Evolutionary conservation across 2,113 vertebrate genomes (phyloP), one percentile per base, ranked within the genome.

Genomic region (Phylloscopus whistleri): DNA sequence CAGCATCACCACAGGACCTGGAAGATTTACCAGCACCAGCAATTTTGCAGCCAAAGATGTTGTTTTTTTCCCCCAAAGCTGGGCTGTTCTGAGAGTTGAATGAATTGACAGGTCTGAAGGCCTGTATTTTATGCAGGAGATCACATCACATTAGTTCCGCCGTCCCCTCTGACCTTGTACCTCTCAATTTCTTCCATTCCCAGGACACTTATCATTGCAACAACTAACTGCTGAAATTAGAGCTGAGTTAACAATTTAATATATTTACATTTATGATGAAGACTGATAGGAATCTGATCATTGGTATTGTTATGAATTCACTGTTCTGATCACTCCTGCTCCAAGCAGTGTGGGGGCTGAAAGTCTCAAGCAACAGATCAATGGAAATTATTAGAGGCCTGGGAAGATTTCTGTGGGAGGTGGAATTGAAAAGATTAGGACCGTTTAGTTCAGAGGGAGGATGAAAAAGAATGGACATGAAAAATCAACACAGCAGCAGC

Each of bases 361-460:
- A 94, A 89, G 56, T 68, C 93, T 87, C 64, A 24, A 90, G 83
- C 86, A 95, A 58, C 94, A 93, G 95, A 97, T 96, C 95, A 96
- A 96, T 93, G 95, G 41, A 89, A 95, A 96, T 87, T 43, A 90
- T 93, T 92, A 95, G 92, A 92, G 88, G 69, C 93, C 93, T 93
- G 95, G 95, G 90, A 94, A 94, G 92, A 94, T 90, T 97, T 78
- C 95, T 68, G 93, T 92, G 70, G 86, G 94, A 93, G 95, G 92
- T 7, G 13, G 95, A 96, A 96, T 94, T 95, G 96, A 84, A 95
- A 93, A 96, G 80, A 95, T 96, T 96, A 96, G 83, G 76, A 56
- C 43, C 11, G 0, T 84, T 95, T 93, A 92, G 83, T 92, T 93
- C 88, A 89, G 93, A 93, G 90, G 89, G 33, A 76, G 46, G 64